Conservation (phyloP, 2,797 vertebrate species). For the Aldrovandia affinis region DNA sequence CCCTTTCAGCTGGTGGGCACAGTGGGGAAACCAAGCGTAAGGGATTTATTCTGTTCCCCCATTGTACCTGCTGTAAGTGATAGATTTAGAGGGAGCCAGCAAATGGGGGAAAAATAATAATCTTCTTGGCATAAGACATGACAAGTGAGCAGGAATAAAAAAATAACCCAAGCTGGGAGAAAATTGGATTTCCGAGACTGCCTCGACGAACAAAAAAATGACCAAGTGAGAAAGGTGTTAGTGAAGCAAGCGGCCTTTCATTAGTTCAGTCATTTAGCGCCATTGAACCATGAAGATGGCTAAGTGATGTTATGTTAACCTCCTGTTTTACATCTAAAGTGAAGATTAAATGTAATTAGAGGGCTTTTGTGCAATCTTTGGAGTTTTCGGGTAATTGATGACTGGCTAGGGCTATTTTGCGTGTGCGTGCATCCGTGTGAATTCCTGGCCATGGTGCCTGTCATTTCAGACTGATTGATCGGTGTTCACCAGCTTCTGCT, state of each 20-base stretch:
- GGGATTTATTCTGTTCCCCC: constrained; percentile 70
- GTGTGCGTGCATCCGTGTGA: constrained; percentile 58
- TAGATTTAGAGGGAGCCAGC: constrained; percentile 69
- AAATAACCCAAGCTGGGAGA: constrained; percentile 65
- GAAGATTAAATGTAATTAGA: constrained; percentile 78
- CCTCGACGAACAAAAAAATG: constrained; percentile 70
- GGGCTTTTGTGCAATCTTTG: constrained; percentile 68
- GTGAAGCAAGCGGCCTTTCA: constrained; percentile 75
- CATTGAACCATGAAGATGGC: constrained; percentile 78
- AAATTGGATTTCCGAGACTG: constrained; percentile 79
- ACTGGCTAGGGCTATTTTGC: constrained; percentile 66
- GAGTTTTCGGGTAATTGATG: constrained; percentile 68
- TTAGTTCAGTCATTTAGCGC: constrained; percentile 75
- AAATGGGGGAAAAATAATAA: constrained; percentile 66
- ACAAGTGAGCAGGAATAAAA: constrained; percentile 75
- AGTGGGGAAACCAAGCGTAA: constrained; percentile 71
- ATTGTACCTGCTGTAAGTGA: constrained; percentile 77
- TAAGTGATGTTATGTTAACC: constrained; percentile 82
- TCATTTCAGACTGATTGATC: background rate
- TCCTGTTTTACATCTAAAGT: constrained; percentile 77
- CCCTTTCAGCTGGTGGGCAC: constrained; percentile 58
- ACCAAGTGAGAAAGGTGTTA: constrained; percentile 71
- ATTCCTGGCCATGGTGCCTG: constrained; percentile 40
- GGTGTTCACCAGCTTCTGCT: background rate
- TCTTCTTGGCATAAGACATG: constrained; percentile 71